phyloP scores from a whole-genome alignment of 2,113 vertebrate species.

The Lipophrys pholis region DNA sequence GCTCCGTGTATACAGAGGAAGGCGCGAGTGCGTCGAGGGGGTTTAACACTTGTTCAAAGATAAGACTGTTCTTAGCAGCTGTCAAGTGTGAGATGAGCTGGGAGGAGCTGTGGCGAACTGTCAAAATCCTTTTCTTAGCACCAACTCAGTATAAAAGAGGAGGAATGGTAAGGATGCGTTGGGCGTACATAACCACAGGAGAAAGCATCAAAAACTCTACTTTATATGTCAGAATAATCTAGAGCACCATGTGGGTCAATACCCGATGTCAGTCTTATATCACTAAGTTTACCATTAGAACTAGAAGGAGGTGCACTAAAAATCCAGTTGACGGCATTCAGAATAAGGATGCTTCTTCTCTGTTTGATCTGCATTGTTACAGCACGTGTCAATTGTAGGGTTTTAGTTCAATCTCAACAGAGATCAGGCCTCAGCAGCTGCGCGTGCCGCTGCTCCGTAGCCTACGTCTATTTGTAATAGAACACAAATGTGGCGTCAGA shows the following conservation, averaged over 20 bases:
- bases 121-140: slow-evolving; percentile 60
- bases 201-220: neutral
- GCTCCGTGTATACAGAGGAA: slow-evolving; percentile 30
- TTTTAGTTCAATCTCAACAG: no score
- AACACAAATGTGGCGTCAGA: no score
- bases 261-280: neutral
- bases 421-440: no score
- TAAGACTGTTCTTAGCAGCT: slow-evolving; percentile 71
- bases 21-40: slow-evolving; percentile 54
- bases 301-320: no score
- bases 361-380: neutral
- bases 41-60: slow-evolving; percentile 67
- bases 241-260: neutral
- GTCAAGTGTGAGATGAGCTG: slow-evolving; percentile 73
- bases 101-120: slow-evolving; percentile 48
- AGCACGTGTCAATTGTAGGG: neutral
- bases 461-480: no score
- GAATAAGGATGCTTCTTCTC: neutral
- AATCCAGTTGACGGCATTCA: no score
- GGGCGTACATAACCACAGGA: neutral
- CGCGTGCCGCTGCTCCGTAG: no score
- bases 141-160: slow-evolving; percentile 7
- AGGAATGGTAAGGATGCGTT: slow-evolving; percentile 12
- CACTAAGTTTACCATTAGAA: no score
- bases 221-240: neutral